phyloP scores from a whole-genome alignment of 1,140 invertebrate species.

The Dendroctonus ponderosae region DNA sequence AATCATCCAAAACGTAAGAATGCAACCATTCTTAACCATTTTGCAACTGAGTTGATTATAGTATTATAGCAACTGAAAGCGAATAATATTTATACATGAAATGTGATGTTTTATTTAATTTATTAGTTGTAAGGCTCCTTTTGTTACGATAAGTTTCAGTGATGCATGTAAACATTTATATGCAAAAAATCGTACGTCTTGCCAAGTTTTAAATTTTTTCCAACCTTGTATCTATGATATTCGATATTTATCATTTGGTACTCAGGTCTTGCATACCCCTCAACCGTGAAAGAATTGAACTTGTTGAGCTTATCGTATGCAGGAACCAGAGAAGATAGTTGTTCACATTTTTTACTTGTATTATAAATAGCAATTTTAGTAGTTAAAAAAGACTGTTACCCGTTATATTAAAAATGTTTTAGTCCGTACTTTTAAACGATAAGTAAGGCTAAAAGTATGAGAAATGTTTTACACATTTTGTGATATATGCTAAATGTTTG shows the following conservation, averaged over 20 bases:
- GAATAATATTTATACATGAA: constrained; percentile 23
- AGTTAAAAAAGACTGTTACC: constrained; percentile 53
- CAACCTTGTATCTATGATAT: constrained; percentile 4
- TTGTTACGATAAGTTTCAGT: constrained; percentile 5
- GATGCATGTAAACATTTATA: constrained; percentile 1
- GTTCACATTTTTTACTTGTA: constrained; percentile 13
- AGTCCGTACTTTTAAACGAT: constrained; percentile 36
- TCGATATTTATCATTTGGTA: constrained; percentile 4
- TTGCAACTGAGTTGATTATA: constrained; percentile 1
- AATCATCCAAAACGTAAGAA: constrained; percentile 26
- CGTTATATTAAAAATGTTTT: constrained; percentile 47
- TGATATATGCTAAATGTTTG: constrained; percentile 38
- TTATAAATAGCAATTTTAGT: constrained; percentile 41
- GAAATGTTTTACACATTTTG: constrained; percentile 49
- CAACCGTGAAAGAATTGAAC: too few species aligned
- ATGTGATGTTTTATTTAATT: constrained; percentile 32
- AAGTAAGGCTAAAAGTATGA: constrained; percentile 33
- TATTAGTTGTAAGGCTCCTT: constrained; percentile 15
- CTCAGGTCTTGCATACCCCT: not conserved
- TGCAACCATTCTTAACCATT: constrained; percentile 5
- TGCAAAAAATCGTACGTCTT: constrained; percentile 23
- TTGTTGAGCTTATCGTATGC: too few species aligned
- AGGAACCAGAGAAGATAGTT: not conserved
- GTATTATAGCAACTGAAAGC: constrained; percentile 5
- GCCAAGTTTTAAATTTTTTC: constrained; percentile 15